Percentiles rank a stretch among this genome's conserved stretches.
phyloP scores from a whole-genome alignment of 2,113 vertebrate species.

The Fregetta grallaria region DNA sequence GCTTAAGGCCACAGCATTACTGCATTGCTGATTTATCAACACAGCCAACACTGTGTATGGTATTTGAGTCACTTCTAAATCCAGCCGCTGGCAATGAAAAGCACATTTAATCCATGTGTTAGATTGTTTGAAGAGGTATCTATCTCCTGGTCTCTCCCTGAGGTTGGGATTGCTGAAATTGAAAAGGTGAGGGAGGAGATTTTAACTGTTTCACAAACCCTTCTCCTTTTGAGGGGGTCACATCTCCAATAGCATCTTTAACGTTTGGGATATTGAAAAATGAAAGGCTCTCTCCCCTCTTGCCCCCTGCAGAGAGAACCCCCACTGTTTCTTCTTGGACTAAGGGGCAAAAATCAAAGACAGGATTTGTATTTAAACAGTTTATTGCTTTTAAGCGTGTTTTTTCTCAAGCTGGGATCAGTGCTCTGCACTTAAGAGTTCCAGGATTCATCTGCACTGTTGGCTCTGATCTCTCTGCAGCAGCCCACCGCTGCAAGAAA shows the following conservation, averaged over 20 bases:
- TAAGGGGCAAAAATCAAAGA: constrained; percentile 6
- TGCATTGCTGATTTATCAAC: constrained; percentile 33
- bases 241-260: not conserved
- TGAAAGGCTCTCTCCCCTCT: not conserved
- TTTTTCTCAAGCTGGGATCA: constrained; percentile 39
- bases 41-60: not conserved
- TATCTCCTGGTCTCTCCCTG: constrained; percentile 11
- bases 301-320: not conserved
- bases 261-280: not conserved
- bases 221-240: not conserved
- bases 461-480: not conserved
- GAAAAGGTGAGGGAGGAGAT: not conserved
- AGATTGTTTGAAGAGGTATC: constrained; percentile 45
- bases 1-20: constrained; percentile 14
- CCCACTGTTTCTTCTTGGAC: not conserved
- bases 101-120: constrained; percentile 47
- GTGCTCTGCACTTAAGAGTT: constrained; percentile 12
- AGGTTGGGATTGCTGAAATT: constrained; percentile 11
- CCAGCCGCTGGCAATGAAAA: constrained; percentile 31
- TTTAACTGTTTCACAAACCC: not conserved
- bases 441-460: not conserved
- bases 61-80: constrained; percentile 55
- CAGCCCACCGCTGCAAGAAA: not conserved
- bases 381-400: constrained; percentile 26
- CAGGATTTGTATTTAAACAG: constrained; percentile 14